Evolutionary conservation across 2,113 vertebrate genomes (phyloP), one percentile per base, ranked within the genome.

Genomic region (Crotophaga sulcirostris): DNA sequence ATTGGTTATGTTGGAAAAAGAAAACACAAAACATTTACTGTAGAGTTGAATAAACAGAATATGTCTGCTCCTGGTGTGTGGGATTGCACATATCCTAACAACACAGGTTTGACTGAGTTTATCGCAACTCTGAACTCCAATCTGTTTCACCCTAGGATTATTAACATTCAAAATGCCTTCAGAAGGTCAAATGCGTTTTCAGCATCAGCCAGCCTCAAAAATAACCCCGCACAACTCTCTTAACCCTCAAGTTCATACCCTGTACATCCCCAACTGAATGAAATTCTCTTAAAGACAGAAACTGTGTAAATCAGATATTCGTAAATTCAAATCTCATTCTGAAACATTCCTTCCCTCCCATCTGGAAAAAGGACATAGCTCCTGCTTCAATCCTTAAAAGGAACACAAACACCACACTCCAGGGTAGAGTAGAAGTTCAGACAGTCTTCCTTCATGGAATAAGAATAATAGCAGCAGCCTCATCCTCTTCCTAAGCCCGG

Each of bases 361-460:
- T 5, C 47, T 31, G 62, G 76, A 63, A 80, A 33, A 69, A 23
- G 40, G 76, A 63, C 18, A 11, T 33, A 17, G 76, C 23, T 76
- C 49, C 31, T 44, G 11, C 54, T 51, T 51, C 36, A 25, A 18
- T 54, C 23, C 40, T 33, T 25, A 21, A 23, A 55, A n/a, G 23
- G 23, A 55, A 47, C 0, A 0, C 10, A 59, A 34, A 4, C 6
- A 29, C 10, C 24, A 17, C 5, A 21, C 13, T 2, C 17, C 13
- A 31, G 40, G 40, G 47, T 3, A 18, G 67, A 36, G 33, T 38
- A 31, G 47, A 80, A 34, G 34, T 13, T 45, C 36, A 51, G 47
- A 33, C 0, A 14, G 36, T 31, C 8, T 0, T 17, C 28, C 33
- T 38, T 25, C 38, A 15, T 5, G 45, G 58, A 26, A 5, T 11